A percentile compares a stretch with the other conserved stretches of the same genome.
phyloP scores from a whole-genome alignment of 2,888 invertebrate species.

The Hypena proboscidalis region DNA sequence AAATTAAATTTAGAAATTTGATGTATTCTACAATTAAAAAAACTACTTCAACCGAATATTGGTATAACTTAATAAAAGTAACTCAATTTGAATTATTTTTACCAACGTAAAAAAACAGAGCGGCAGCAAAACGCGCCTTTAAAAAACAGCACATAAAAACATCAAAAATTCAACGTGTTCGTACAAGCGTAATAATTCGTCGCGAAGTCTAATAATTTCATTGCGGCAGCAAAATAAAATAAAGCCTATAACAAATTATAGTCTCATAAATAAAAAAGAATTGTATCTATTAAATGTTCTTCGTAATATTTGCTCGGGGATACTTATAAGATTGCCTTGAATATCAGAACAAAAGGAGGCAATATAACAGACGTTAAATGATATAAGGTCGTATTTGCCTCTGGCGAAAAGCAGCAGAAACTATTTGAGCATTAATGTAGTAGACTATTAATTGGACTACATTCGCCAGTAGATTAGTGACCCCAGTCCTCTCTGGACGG shows the following conservation, averaged over 20 bases:
- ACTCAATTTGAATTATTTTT: too few relatives aligned
- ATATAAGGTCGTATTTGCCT: conserved; percentile 18
- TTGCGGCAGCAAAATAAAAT: neutral
- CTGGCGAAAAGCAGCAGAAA: conserved; percentile 38
- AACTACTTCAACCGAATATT: too few relatives aligned
- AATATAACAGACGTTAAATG: conserved; percentile 17
- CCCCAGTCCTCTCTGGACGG: conserved; percentile 54
- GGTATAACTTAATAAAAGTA: too few relatives aligned
- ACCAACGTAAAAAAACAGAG: too few relatives aligned
- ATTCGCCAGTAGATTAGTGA: conserved; percentile 68
- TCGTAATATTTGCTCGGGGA: conserved; percentile 1
- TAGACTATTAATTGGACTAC: conserved; percentile 67
- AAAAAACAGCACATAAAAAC: too few relatives aligned
- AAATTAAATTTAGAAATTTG: too few relatives aligned
- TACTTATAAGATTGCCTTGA: conserved; percentile 13
- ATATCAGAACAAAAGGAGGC: conserved; percentile 25
- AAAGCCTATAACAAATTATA: conserved; percentile 2
- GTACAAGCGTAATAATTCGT: too few relatives aligned
- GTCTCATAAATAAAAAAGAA: conserved; percentile 12
- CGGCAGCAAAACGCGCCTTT: too few relatives aligned
- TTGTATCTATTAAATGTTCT: too few relatives aligned
- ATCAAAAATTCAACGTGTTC: too few relatives aligned
- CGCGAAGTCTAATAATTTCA: too few relatives aligned
- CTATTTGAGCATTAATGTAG: conserved; percentile 53
- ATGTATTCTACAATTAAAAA: too few relatives aligned